Percentiles rank a stretch among this genome's conserved stretches.
phyloP scores from a whole-genome alignment of 2,888 invertebrate species.

The Leucoma salicis region DNA sequence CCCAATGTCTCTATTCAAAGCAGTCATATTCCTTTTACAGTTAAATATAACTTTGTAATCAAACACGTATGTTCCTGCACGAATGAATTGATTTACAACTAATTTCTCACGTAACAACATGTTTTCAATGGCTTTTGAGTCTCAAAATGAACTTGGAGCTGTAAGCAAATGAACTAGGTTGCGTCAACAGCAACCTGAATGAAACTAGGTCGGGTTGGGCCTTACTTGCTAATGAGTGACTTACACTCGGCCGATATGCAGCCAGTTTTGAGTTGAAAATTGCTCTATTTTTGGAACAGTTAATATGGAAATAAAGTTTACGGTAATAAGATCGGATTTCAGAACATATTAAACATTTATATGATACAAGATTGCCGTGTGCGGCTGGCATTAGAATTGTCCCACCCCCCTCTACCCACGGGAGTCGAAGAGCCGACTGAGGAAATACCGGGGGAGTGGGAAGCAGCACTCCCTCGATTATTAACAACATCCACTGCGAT shows the following conservation, averaged over 20 bases:
- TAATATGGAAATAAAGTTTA: conserved; percentile 5
- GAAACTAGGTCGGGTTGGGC: conserved; percentile 42
- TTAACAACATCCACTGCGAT: no score
- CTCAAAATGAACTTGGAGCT: conserved; percentile 22
- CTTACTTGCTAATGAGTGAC: conserved; percentile 33
- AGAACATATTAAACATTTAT: background rate
- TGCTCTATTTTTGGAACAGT: conserved; percentile 14
- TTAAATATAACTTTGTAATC: no score
- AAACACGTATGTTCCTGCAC: no score
- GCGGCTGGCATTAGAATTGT: background rate
- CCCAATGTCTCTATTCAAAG: no score
- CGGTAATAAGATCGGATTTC: conserved; percentile 1
- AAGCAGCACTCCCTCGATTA: no score
- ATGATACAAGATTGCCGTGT: background rate
- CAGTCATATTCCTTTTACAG: no score
- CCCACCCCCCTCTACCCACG: background rate
- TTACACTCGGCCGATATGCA: conserved; percentile 10
- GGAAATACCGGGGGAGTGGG: no score
- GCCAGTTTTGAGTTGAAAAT: conserved; percentile 2
- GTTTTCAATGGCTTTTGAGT: conserved; percentile 18
- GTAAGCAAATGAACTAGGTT: conserved; percentile 43
- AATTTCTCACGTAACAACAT: conserved; percentile 9
- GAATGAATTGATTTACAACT: conserved; percentile 1
- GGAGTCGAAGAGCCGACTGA: no score
- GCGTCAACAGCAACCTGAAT: conserved; percentile 46